phyloP scores from a whole-genome alignment of 2,113 vertebrate genomes.

The Lamprotornis superbus region DNA sequence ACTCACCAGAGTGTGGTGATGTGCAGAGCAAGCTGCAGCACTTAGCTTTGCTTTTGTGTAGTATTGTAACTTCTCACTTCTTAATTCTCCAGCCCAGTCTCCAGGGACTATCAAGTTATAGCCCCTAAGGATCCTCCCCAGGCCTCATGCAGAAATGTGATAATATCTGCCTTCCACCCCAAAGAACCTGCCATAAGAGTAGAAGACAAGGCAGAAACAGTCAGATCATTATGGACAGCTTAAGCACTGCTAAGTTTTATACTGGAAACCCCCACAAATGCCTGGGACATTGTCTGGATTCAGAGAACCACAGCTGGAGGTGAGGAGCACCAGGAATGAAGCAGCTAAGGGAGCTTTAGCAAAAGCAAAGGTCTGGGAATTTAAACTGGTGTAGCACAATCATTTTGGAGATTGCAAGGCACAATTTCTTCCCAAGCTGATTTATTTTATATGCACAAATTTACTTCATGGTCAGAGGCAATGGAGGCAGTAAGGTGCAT shows the following conservation, averaged over 20 bases:
- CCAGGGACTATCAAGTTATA: not conserved
- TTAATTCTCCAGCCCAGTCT: not conserved
- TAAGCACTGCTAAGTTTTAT: not conserved
- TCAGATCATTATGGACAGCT: not conserved
- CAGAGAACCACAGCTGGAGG: not conserved
- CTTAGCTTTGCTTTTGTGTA: not conserved
- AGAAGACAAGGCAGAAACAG: not conserved
- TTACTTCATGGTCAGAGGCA: not conserved
- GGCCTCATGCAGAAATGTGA: not conserved
- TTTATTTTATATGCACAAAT: not conserved
- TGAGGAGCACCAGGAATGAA: not conserved
- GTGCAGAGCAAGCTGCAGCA: not conserved
- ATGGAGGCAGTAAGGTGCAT: accelerated
- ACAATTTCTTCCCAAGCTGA: not conserved
- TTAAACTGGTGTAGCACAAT: not conserved
- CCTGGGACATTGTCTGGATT: accelerated
- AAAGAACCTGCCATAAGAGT: not conserved
- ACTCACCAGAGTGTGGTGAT: not conserved
- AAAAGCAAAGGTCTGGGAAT: not conserved
- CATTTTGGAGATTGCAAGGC: not conserved
- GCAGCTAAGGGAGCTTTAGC: not conserved
- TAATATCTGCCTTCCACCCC: not conserved
- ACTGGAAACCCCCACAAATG: not conserved
- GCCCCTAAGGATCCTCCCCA: not conserved
- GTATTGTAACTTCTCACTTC: accelerated